Evolutionary conservation across 2,888 invertebrate species (phyloP).

Genomic region (Ametastegia equiseti): DNA sequence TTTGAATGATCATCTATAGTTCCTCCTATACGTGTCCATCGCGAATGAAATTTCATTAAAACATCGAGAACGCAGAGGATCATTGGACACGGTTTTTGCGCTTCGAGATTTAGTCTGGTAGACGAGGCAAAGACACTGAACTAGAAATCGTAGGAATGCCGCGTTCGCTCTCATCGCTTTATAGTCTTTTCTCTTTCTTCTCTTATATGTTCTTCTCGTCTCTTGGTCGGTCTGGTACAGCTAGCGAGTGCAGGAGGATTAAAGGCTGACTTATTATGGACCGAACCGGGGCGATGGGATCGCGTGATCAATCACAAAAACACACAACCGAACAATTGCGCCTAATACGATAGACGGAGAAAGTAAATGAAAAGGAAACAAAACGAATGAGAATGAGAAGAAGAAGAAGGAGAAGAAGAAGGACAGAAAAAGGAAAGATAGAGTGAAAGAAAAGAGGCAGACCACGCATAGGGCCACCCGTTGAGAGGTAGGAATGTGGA

Average conservation of each 20-base stretch:
- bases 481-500: slow-evolving; percentile 74
- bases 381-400: slow-evolving; percentile 20
- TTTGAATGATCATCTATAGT: too few relatives aligned
- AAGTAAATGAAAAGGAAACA: neutral
- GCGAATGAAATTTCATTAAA: too few relatives aligned
- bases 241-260: slow-evolving; percentile 11
- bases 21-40: too few relatives aligned
- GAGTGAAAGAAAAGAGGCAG: slow-evolving; percentile 28
- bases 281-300: slow-evolving; percentile 50
- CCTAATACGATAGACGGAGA: slow-evolving; percentile 55
- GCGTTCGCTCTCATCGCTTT: neutral
- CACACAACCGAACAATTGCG: slow-evolving; percentile 69
- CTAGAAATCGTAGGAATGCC: slow-evolving; percentile 11
- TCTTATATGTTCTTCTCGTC: too few relatives aligned
- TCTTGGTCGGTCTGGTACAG: neutral
- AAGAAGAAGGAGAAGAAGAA: slow-evolving; percentile 31
- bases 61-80: too few relatives aligned
- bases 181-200: too few relatives aligned
- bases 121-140: too few relatives aligned
- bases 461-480: slow-evolving; percentile 65
- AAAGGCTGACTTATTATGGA: slow-evolving; percentile 41
- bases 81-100: too few relatives aligned
- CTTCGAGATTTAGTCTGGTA: too few relatives aligned
- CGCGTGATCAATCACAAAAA: slow-evolving; percentile 71
- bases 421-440: slow-evolving; percentile 42